Base-by-base conservation (phyloP, 2,888 invertebrate genomes). In the Epirrhoe tristata region DNA sequence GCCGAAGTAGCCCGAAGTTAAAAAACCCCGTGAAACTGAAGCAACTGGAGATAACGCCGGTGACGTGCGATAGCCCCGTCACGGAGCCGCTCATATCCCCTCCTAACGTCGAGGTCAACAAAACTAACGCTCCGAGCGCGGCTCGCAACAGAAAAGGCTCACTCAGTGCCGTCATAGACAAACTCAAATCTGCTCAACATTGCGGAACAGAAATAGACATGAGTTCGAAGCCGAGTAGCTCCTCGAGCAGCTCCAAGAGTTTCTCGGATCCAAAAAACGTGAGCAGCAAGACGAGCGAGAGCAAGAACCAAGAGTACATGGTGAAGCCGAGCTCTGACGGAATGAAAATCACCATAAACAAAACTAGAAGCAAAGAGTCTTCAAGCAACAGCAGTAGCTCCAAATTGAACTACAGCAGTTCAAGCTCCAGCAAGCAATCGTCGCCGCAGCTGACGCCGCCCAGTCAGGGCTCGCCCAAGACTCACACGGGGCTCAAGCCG, bases 301-400 rank as follows among this genome's bases (percentile, higher is more conserved):
- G 89, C 66, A 96, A 96, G 88, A 96, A 96, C 81, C 96, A 96
- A 34, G 97, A 97, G 80, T 98, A 98, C 79, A 97, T 97, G 96
- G 97, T 98, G 0, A 98, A 98, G 81, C 96, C 97, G 16, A 97
- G 97, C 81, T 96, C 96, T 14, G 98, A 98, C 77, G 98, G 98
- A 4, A 97, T 98, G 92, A 98, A 98, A 86, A 95, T 98, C 62
- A 98, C 98, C 2, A 98, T 98, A 32, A 98, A 98, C 81, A 98
- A 98, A 91, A 97, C 98, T 0, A 94, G 96, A 78, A 95, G 95
- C 24, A 96, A 97, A 81, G 96, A 97, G 65, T 95, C 95, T 0
- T 95, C 95, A 17, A 86, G 87, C 48, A 89, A 90, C 69, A 87
- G 87, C 73, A 85, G 90, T 69, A 87, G 86, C 73, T 92, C 93